Conservation (phyloP, 2,888 invertebrate species). For the Lasiommata megera region DNA sequence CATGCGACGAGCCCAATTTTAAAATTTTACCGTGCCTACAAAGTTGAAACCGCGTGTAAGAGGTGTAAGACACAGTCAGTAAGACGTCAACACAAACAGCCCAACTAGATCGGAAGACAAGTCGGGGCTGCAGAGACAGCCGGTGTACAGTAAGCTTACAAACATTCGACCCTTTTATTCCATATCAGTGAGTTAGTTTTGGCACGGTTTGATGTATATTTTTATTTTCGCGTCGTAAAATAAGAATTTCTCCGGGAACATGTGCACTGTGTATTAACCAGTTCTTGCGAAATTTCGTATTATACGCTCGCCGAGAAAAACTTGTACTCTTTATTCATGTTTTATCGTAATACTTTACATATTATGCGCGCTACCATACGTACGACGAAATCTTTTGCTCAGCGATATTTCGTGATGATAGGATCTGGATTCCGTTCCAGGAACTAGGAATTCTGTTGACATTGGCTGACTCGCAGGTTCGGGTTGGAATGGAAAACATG, state of each 20-base stretch:
- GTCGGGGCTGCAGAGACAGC: neutral
- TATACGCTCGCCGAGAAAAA: neutral
- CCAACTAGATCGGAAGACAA: neutral
- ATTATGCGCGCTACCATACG: neutral
- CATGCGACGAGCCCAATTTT: too few species aligned
- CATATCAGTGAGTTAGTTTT: constrained; percentile 22
- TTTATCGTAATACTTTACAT: constrained; percentile 3
- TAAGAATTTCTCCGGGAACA: constrained; percentile 24
- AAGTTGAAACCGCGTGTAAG: too few species aligned
- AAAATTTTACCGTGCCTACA: too few species aligned
- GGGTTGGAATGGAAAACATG: too few species aligned
- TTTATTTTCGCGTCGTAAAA: constrained; percentile 27
- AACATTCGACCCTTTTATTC: constrained; percentile 25
- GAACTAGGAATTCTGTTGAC: too few species aligned
- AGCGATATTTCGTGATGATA: neutral
- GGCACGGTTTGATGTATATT: constrained; percentile 19
- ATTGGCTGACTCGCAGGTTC: too few species aligned
- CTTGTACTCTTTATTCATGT: neutral
- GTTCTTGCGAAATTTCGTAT: constrained; percentile 1
- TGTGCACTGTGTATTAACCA: constrained; percentile 23
- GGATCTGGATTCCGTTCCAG: neutral
- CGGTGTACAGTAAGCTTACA: constrained; percentile 1
- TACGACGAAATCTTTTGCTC: neutral
- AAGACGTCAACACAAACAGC: too few species aligned
- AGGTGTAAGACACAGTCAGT: too few species aligned